Evolutionary conservation across 2,113 vertebrate genomes (phyloP).

Genomic region (Oryzias curvinotus): DNA sequence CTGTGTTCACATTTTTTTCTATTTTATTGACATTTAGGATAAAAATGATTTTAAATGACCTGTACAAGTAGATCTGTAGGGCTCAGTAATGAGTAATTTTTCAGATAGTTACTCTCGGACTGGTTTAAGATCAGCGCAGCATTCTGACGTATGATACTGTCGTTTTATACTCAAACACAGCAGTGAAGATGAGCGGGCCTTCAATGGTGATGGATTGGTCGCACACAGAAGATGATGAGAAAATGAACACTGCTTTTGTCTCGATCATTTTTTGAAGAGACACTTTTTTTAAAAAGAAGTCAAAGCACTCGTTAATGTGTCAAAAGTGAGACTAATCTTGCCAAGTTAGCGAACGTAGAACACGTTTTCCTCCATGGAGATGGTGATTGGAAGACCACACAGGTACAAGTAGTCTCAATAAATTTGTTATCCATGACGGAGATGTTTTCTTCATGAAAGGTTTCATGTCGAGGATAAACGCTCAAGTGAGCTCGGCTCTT

Average conservation of each 20-base stretch:
- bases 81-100: too few species aligned
- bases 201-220: conserved; percentile 65
- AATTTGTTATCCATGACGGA: conserved; percentile 36
- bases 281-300: conserved; percentile 40
- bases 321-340: conserved; percentile 38
- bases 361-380: conserved; percentile 26
- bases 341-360: conserved; percentile 32
- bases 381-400: conserved; percentile 24
- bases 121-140: conserved; percentile 24
- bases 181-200: conserved; percentile 21
- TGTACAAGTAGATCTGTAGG: too few species aligned
- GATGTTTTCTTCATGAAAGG: conserved; percentile 9
- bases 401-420: conserved; percentile 5
- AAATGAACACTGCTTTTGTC: conserved; percentile 51
- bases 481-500: conserved; percentile 7
- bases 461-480: conserved; percentile 3
- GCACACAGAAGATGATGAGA: conserved; percentile 42
- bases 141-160: conserved; percentile 21
- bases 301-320: conserved; percentile 51
- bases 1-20: too few species aligned
- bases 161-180: conserved; percentile 25
- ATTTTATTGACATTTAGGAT: too few species aligned
- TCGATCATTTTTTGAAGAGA: conserved; percentile 46
- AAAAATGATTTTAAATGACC: too few species aligned
- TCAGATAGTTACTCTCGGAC: neutral